Evolutionary conservation across 2,113 vertebrate genomes (phyloP).

Genomic region (Arothron firmamentum): DNA sequence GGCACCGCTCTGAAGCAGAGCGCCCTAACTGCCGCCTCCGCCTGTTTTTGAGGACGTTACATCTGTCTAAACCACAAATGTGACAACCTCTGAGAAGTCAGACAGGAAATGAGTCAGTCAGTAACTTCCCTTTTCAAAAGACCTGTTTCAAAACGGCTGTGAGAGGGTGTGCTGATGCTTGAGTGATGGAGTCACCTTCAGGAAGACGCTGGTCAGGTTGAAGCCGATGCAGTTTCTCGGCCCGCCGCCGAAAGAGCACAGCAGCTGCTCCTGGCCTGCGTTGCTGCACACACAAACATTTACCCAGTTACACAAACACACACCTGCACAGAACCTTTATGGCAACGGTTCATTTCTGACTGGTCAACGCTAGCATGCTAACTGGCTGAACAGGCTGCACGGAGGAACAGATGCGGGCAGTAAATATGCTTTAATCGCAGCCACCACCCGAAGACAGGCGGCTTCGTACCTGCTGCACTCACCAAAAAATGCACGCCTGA

Average conservation of each 20-base stretch:
- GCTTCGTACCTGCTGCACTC: not conserved
- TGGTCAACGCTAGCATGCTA: too few species aligned
- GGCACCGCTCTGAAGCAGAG: slow-evolving; percentile 3
- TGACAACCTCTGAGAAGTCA: not conserved
- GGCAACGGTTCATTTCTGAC: too few species aligned
- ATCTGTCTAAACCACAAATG: not conserved
- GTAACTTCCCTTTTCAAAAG: not conserved
- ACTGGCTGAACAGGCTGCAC: too few species aligned
- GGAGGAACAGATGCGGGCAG: too few species aligned
- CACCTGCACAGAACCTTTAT: too few species aligned
- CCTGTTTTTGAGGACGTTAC: not conserved
- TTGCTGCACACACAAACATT: slow-evolving; percentile 50
- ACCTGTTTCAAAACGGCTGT: not conserved
- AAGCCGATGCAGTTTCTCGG: slow-evolving; percentile 56
- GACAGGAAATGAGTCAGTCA: not conserved
- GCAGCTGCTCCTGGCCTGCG: slow-evolving; percentile 57
- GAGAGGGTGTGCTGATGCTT: not conserved
- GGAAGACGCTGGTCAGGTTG: slow-evolving; percentile 52
- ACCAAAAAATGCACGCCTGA: not conserved
- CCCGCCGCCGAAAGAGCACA: slow-evolving; percentile 61
- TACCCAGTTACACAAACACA: not conserved
- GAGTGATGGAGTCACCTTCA: slow-evolving; percentile 52
- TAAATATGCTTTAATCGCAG: not conserved
- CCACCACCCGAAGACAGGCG: not conserved
- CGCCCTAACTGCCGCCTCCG: not conserved